Percentiles rank a stretch among this genome's conserved stretches.
Evolutionary conservation across 2,113 vertebrate genomes (phyloP).

Genomic region (Labrus mixtus): DNA sequence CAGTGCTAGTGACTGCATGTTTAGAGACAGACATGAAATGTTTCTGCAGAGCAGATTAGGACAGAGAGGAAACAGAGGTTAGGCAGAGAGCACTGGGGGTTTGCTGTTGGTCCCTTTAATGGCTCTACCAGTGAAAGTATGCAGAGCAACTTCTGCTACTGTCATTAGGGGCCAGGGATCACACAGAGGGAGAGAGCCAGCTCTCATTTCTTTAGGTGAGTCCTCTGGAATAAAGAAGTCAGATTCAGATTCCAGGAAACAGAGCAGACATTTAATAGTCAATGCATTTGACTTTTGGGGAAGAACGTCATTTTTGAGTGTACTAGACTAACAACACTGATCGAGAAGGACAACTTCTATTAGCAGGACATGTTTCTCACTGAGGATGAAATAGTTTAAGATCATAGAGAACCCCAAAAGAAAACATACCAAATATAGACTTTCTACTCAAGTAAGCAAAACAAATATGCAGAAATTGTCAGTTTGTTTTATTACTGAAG

Average conservation of each 20-base stretch:
- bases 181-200: slow-evolving; percentile 39
- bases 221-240: background rate
- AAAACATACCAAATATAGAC: too few species aligned
- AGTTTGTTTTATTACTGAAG: too few species aligned
- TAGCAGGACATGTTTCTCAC: too few species aligned
- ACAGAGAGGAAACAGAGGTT: slow-evolving; percentile 55
- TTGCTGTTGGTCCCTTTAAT: slow-evolving; percentile 65
- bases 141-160: slow-evolving; percentile 79
- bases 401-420: too few species aligned
- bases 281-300: slow-evolving; percentile 15
- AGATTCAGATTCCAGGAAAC: slow-evolving; percentile 26
- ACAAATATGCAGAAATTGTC: too few species aligned
- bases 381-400: too few species aligned
- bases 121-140: slow-evolving; percentile 80
- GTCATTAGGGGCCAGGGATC: slow-evolving; percentile 78
- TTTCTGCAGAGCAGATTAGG: slow-evolving; percentile 34
- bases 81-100: slow-evolving; percentile 33
- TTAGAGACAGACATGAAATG: slow-evolving; percentile 16
- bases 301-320: slow-evolving; percentile 8
- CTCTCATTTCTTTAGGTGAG: slow-evolving; percentile 50
- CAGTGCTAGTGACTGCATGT: background rate
- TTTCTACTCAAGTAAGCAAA: too few species aligned
- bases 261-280: slow-evolving; percentile 6
- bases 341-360: background rate
- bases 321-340: slow-evolving; percentile 7